Evolutionary conservation across 2,113 vertebrate species (phyloP).

Genomic region (Ailuropoda melanoleuca): DNA sequence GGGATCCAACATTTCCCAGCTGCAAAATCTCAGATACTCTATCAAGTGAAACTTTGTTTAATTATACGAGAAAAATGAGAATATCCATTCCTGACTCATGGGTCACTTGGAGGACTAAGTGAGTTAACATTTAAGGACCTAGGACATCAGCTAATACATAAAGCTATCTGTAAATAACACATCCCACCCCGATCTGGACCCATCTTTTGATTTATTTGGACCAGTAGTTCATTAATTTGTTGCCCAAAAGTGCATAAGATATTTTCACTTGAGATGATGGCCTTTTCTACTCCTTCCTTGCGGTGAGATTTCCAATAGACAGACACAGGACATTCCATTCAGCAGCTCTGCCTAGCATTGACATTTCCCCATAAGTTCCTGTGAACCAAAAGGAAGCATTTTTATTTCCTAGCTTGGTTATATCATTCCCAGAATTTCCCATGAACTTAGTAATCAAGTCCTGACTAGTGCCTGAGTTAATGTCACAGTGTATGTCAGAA

Average conservation of each 20-base stretch:
- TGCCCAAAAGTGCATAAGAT: neutral
- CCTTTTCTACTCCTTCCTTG: neutral
- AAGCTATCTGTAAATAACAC: neutral
- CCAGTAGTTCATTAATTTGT: neutral
- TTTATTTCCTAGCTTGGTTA: neutral
- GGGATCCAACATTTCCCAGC: neutral
- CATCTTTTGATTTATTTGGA: neutral
- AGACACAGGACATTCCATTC: neutral
- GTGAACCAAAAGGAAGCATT: neutral
- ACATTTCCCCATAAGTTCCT: neutral
- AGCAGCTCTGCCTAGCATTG: neutral
- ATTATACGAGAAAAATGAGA: neutral
- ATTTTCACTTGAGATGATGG: neutral
- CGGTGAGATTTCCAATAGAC: neutral
- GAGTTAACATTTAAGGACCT: neutral
- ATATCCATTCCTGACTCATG: neutral
- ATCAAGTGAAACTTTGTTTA: neutral
- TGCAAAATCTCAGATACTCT: neutral
- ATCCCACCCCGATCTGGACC: rapidly evolving
- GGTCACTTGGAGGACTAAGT: neutral
- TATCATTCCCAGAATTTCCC: neutral
- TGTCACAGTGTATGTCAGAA: neutral
- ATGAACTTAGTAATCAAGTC: neutral
- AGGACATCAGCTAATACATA: neutral
- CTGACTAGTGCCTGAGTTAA: neutral